Conservation (phyloP, 2,888 invertebrate species). For the Latrodectus elegans region DNA sequence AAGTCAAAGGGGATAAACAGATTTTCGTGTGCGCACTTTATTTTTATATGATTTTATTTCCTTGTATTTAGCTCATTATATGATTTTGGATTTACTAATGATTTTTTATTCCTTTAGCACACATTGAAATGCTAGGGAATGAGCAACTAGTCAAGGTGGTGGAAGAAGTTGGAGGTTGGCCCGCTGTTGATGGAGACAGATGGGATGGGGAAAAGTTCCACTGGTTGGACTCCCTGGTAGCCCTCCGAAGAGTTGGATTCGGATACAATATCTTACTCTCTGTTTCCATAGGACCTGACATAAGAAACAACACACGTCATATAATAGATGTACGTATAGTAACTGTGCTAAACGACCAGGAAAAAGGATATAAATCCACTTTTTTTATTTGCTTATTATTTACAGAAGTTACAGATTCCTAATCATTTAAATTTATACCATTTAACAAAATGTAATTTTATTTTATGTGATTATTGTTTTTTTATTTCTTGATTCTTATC, state of each 20-base stretch:
- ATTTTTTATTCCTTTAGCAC: constrained; percentile 32
- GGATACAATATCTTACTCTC: constrained; percentile 60
- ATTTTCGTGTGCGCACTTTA: no score
- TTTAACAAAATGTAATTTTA: no score
- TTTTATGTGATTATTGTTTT: no score
- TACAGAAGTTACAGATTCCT: no score
- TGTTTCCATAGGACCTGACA: constrained; percentile 90
- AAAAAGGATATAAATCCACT: no score
- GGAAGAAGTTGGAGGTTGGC: constrained; percentile 65
- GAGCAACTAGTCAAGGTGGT: constrained; percentile 41
- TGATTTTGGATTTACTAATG: background rate
- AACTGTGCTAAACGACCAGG: no score
- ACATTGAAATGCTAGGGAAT: constrained; percentile 60
- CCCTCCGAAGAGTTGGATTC: constrained; percentile 51
- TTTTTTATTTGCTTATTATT: no score
- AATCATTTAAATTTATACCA: no score
- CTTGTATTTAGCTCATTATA: no score
- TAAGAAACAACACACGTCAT: constrained; percentile 85
- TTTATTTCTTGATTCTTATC: no score
- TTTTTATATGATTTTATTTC: no score
- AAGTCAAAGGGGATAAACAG: no score
- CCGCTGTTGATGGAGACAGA: constrained; percentile 58
- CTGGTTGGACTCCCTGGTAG: constrained; percentile 62
- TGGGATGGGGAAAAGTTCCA: constrained; percentile 56
- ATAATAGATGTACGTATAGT: constrained; percentile 63